A percentile compares a stretch with the other conserved stretches of the same genome.
Evolutionary conservation across 2,797 vertebrate genomes (phyloP).

Genomic region (Macropus fuliginosus): DNA sequence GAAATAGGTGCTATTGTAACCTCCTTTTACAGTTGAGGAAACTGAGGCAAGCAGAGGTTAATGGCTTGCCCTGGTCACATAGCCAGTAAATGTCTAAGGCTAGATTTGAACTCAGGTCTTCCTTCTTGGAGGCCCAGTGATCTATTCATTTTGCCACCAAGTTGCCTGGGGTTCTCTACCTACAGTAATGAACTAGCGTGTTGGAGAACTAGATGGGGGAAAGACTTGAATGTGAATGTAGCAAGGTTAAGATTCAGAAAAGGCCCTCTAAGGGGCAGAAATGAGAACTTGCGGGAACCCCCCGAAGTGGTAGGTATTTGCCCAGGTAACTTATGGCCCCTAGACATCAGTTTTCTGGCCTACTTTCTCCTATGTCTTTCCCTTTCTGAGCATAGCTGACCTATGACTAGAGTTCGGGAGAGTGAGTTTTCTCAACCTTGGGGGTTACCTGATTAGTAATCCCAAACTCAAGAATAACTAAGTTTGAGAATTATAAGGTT

Average conservation of each 20-base stretch:
- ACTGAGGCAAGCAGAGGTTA: not conserved
- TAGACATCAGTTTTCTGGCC: not conserved
- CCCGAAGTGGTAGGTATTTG: not conserved
- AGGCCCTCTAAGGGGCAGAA: not conserved
- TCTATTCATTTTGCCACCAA: not conserved
- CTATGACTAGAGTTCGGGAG: not conserved
- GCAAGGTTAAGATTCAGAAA: not conserved
- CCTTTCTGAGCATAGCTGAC: not conserved
- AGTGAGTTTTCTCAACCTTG: not conserved
- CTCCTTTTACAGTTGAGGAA: not conserved
- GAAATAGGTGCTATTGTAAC: not conserved
- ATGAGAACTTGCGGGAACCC: not conserved
- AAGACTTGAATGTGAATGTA: not conserved
- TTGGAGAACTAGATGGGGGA: not conserved
- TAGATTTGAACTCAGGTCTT: not conserved
- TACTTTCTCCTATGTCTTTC: not conserved
- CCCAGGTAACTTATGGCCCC: not conserved
- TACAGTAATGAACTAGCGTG: not conserved
- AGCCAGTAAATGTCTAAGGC: not conserved
- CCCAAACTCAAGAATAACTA: not conserved
- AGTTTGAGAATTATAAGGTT: not conserved
- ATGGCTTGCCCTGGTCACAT: not conserved
- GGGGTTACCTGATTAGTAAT: not conserved
- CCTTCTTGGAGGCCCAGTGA: not conserved
- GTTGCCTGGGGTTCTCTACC: not conserved